Conservation (phyloP, 2,888 invertebrate species). For the Eugnorisma glareosa region DNA sequence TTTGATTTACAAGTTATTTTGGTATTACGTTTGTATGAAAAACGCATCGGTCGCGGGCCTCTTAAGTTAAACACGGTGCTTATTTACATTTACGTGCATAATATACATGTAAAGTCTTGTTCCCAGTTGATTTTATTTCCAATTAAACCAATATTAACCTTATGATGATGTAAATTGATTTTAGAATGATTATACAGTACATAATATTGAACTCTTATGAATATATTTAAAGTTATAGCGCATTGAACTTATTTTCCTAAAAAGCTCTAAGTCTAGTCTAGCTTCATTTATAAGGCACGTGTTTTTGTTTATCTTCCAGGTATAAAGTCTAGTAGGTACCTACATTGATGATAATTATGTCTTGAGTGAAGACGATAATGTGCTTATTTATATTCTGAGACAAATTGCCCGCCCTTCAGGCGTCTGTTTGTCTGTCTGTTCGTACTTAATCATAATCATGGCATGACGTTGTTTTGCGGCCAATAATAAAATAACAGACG, state of each 20-base stretch:
- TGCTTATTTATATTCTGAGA: constrained; percentile 37
- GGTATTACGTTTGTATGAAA: no score
- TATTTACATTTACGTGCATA: constrained; percentile 12
- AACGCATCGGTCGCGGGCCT: no score
- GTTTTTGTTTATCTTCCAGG: constrained; percentile 39
- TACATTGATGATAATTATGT: constrained; percentile 46
- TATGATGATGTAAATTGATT: not conserved
- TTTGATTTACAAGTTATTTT: no score
- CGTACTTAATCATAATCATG: constrained; percentile 51
- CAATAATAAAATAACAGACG: constrained; percentile 32
- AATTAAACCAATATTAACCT: not conserved
- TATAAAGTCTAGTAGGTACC: constrained; percentile 18
- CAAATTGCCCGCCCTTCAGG: constrained; percentile 48
- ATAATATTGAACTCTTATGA: not conserved
- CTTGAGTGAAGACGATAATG: constrained; percentile 13
- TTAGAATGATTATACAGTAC: not conserved
- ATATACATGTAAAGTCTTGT: not conserved
- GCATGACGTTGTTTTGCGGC: constrained; percentile 23
- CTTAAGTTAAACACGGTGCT: constrained; percentile 9
- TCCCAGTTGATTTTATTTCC: not conserved
- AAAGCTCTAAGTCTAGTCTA: not conserved
- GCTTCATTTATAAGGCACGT: constrained; percentile 27
- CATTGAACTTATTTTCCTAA: not conserved
- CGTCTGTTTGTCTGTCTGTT: constrained; percentile 59
- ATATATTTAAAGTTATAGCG: not conserved